Evolutionary conservation across 2,888 invertebrate genomes (phyloP), one percentile per base, ranked within the genome.

Genomic region (Limnephilus auricula): DNA sequence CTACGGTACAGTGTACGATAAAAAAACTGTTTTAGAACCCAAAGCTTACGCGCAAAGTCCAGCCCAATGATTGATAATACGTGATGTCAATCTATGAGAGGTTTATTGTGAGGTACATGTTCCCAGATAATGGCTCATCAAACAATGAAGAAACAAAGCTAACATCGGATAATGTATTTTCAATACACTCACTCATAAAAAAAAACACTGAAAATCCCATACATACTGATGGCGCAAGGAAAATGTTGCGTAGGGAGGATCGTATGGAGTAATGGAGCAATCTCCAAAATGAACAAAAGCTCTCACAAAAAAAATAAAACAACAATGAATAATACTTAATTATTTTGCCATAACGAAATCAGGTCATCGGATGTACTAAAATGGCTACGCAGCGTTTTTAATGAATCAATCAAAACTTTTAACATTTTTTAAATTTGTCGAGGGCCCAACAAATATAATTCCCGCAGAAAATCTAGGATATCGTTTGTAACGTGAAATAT

Each of bases 81-180:
- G 25, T 10, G 87, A 88, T 88, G 78, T 79, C 78, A 88, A 88
- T 88, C 87, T 88, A 32, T 79, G 79, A 78, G 32, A 88, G 85
- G 40, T n/a, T 65, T 78, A 25, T 30, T 13, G 87, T 87, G 32
- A 18, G 32, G 87, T 88, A 88, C 34, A 65, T 50, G n/a, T 78
- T 25, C 87, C 79, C 87, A 78, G 79, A 88, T 88, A 88, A 88
- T 88, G 87, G 78, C 34, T 79, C 79, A 88, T 88, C 87, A 88
- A 88, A 88, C 87, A 88, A 88, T 79, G 87, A 88, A 88, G 65
- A 79, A 79, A 79, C 87, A 88, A 78, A 78, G 87, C 87, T 78
- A 88, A 88, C 37, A 78, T 79, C 25, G 87, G 40, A 85, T 88
- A 88, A 88, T 88, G 87, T 88, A 30, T 78, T 88, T 88, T 88